Percentiles rank a stretch among this genome's conserved stretches.
Evolutionary conservation across 2,888 invertebrate genomes (phyloP).

Genomic region (Scelioninae gen. 2): DNA sequence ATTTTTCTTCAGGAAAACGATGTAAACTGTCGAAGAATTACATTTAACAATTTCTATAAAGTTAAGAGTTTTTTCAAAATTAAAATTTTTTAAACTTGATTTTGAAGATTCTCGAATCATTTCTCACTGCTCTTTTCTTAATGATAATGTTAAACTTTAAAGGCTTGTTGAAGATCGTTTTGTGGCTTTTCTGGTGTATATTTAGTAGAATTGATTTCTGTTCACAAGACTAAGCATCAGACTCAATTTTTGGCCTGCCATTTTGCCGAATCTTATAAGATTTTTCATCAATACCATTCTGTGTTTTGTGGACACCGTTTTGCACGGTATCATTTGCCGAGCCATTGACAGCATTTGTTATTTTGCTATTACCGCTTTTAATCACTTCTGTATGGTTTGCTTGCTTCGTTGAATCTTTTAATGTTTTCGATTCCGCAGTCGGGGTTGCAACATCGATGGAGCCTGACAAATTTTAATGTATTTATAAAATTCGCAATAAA

Average conservation of each 20-base stretch:
- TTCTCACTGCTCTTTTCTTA: neutral
- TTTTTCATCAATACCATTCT: conserved; percentile 16
- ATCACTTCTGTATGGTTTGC: conserved; percentile 19
- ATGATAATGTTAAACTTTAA: conserved; percentile 7
- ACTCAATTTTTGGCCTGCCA: conserved; percentile 27
- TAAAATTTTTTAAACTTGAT: conserved; percentile 3
- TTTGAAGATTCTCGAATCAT: neutral
- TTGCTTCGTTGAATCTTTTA: conserved; percentile 29
- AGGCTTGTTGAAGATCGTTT: conserved; percentile 17
- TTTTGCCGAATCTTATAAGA: conserved; percentile 29
- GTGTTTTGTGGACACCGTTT: conserved; percentile 43
- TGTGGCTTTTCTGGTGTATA: conserved; percentile 16
- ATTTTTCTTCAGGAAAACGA: neutral
- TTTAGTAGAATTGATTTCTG: conserved; percentile 12
- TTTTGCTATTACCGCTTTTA: conserved; percentile 14
- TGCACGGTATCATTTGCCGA: conserved; percentile 25
- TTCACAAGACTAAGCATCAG: conserved; percentile 11
- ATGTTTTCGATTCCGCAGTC: conserved; percentile 28
- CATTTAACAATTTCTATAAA: conserved; percentile 7
- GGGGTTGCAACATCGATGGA: conserved; percentile 32
- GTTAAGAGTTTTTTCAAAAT: conserved; percentile 14
- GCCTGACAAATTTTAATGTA: conserved; percentile 13
- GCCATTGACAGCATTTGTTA: conserved; percentile 31
- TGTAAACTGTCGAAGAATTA: conserved; percentile 4
- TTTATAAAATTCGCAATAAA: no score